Base-by-base conservation (phyloP, 2,113 vertebrate species). In the Melanostigma gelatinosum region DNA sequence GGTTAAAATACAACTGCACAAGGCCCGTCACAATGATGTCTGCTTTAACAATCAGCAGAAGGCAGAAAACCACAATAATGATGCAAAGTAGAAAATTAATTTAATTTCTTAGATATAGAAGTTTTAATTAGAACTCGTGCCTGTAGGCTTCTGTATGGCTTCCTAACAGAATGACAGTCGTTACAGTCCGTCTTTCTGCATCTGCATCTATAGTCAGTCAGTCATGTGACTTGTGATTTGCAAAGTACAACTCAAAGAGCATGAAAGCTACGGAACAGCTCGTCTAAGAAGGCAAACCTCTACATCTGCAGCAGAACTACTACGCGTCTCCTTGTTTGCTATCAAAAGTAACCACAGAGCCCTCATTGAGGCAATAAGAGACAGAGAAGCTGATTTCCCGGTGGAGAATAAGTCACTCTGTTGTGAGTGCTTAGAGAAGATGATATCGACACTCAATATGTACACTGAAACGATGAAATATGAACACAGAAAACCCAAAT, bases 341-440 rank as follows among this genome's bases (percentile, higher is more conserved):
- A 52, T 22, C 66, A 18, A 76, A 72, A 65, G 32, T 69, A 72
- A 85, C 65, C 72, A 55, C 52, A 66, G 50, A 83, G 67, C 63
- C 18, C 57, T 40, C 46, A 1, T 11, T 4, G 16, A 50, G 58
- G 73, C 34, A 71, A 67, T 67, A 63, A 55, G 52, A 68, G 58
- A 85, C 10, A 0, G 15, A 57, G 60, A 60, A 65, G 67, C 58
- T 72, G 48, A 86, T 80, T 67, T 85, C 54, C 40, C 40, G 44
- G 10, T 36, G 75, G 70, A 58, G 40, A 73, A 73, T 54, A 79
- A 65, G 66, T 62, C 63, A 32, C 38, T 70, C 42, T 84, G 63
- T 29, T 82, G 38, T 65, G 79, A 79, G 77, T 72, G 57, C 78
- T 79, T 57, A 12, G 62, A 46, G 18, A 65, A 58, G 54, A 68